Conservation (phyloP, 2,113 vertebrate species). For the Casuarius casuarius region DNA sequence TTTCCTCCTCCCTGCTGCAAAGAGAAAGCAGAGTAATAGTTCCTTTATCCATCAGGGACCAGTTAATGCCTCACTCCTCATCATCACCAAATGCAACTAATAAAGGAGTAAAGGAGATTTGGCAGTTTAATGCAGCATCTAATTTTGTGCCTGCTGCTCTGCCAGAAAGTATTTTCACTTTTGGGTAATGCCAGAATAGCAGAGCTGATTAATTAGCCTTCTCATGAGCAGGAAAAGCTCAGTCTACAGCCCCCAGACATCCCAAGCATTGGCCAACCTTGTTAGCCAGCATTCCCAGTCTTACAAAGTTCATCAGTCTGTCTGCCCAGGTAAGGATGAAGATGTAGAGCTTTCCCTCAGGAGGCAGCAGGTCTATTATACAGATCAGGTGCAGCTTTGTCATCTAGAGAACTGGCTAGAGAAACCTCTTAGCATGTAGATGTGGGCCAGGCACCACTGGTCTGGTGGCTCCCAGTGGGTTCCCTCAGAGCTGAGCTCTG, state of each 20-base stretch:
- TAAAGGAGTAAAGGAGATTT: conserved; percentile 69
- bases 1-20: conserved; percentile 48
- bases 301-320: neutral
- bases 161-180: conserved; percentile 73
- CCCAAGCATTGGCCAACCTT: neutral
- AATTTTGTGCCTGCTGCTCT: conserved; percentile 63
- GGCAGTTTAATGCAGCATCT: conserved; percentile 67
- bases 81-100: conserved; percentile 68
- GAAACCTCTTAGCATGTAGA: neutral
- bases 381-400: neutral
- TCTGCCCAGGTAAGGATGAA: neutral
- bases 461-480: neutral
- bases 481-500: neutral
- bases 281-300: neutral
- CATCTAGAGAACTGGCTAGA: neutral
- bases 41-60: conserved; percentile 58
- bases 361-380: neutral
- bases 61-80: conserved; percentile 61
- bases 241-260: conserved; percentile 17
- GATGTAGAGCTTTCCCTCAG: neutral
- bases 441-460: accelerated
- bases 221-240: conserved; percentile 33
- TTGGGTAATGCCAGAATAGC: conserved; percentile 63
- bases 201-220: conserved; percentile 67
- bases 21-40: conserved; percentile 58